These are phyloP conservation scores for Oophaga pumilio DNA, from an alignment of 2,113 vertebrate species.

Conservation along the genomic window DNA sequence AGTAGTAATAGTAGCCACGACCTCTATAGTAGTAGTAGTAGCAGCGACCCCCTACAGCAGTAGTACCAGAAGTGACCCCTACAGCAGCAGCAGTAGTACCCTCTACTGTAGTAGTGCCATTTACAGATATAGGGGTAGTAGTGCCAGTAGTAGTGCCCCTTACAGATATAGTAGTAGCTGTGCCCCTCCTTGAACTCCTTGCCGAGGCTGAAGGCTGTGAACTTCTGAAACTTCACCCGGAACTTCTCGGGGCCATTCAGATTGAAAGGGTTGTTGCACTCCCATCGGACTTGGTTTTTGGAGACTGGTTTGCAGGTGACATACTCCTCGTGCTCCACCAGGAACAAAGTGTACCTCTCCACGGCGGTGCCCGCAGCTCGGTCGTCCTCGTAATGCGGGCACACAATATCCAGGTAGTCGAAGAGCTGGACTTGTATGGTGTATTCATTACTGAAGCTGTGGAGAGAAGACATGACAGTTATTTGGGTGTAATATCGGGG, in stretches of 20 bases:
- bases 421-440: conserved; percentile 82
- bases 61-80: too few species aligned
- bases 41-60: too few species aligned
- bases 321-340: conserved; percentile 88
- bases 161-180: conserved; percentile 96
- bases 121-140: too few species aligned
- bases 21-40: too few species aligned
- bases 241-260: conserved; percentile 87
- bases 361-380: conserved; percentile 71
- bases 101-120: too few species aligned
- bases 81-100: too few species aligned
- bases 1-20: too few species aligned
- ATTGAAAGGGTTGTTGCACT: conserved; percentile 84
- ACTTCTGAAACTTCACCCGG: conserved; percentile 94
- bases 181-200: conserved; percentile 92
- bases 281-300: conserved; percentile 92
- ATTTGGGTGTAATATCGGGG: too few species aligned
- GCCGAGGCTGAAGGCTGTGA: conserved; percentile 89
- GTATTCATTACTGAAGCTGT: conserved; percentile 84
- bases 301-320: conserved; percentile 81
- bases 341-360: conserved; percentile 90
- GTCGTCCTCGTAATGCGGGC: conserved; percentile 85
- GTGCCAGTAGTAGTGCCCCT: conserved; percentile 66
- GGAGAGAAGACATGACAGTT: background rate
- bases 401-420: conserved; percentile 94